Conservation (phyloP, 1,140 invertebrate species). For the Anastatus disparis region DNA sequence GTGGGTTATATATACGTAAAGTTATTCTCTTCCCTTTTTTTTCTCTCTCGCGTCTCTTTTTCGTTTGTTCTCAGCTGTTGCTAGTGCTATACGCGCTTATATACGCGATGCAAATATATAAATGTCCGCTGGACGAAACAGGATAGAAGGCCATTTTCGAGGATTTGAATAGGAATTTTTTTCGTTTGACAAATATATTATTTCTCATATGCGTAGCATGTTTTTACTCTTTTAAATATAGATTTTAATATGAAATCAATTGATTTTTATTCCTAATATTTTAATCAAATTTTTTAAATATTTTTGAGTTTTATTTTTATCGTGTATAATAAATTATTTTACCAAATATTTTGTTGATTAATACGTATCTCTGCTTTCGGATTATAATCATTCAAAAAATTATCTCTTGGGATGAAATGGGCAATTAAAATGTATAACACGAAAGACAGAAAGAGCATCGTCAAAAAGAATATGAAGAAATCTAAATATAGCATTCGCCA, state of each 20-base stretch:
- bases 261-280: no score
- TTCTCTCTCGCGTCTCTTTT: constrained; percentile 1
- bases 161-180: background rate
- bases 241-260: no score
- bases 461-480: constrained; percentile 7
- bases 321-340: background rate
- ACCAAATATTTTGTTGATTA: background rate
- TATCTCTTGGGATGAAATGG: constrained; percentile 28
- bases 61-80: background rate
- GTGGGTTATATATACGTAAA: constrained; percentile 6
- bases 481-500: constrained; percentile 9
- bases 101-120: constrained; percentile 18
- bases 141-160: constrained; percentile 19
- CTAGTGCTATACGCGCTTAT: background rate
- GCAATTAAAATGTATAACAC: constrained; percentile 8
- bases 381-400: constrained; percentile 42
- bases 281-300: no score
- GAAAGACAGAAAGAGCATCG: constrained; percentile 1
- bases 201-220: no score
- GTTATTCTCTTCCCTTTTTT: background rate
- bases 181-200: background rate
- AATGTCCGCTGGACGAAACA: constrained; percentile 31
- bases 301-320: background rate
- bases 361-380: background rate
- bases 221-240: no score